A percentile compares a stretch with the other conserved stretches of the same genome.
Evolutionary conservation across 2,888 invertebrate genomes (phyloP).

Genomic region (Sussaba pulchella): DNA sequence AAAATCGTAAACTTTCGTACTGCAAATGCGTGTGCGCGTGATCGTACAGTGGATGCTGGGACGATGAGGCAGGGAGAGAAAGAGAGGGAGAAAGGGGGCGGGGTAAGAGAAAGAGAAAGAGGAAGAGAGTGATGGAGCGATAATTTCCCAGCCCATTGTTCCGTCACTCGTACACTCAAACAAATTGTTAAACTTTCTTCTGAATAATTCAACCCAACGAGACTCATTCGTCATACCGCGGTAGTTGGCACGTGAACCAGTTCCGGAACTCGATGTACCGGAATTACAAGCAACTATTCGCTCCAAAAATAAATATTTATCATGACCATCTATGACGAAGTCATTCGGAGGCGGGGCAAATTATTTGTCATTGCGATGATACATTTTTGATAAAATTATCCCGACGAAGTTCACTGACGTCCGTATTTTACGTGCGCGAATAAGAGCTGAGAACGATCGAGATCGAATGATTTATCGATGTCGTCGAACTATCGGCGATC

Average conservation of each 20-base stretch:
- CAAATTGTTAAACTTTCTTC: constrained; percentile 43
- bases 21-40: neutral
- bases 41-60: neutral
- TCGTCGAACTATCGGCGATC: constrained; percentile 23
- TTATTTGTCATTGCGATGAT: constrained; percentile 29
- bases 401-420: constrained; percentile 20
- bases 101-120: too few species aligned
- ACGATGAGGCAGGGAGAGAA: too few species aligned
- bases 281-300: too few species aligned
- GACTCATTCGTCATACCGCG: neutral
- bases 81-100: too few species aligned
- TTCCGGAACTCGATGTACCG: constrained; percentile 24
- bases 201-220: constrained; percentile 40
- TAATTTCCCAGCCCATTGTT: constrained; percentile 6
- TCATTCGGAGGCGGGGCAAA: constrained; percentile 5
- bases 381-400: too few species aligned
- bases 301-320: constrained; percentile 61
- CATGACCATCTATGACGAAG: constrained; percentile 4
- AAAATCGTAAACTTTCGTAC: neutral
- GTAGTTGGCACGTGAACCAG: neutral
- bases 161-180: constrained; percentile 24
- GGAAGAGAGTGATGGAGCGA: constrained; percentile 2
- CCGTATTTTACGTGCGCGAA: constrained; percentile 2
- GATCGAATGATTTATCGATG: constrained; percentile 39
- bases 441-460: neutral